Conservation (phyloP, 2,888 invertebrate species). For the Crioceris asparagi region DNA sequence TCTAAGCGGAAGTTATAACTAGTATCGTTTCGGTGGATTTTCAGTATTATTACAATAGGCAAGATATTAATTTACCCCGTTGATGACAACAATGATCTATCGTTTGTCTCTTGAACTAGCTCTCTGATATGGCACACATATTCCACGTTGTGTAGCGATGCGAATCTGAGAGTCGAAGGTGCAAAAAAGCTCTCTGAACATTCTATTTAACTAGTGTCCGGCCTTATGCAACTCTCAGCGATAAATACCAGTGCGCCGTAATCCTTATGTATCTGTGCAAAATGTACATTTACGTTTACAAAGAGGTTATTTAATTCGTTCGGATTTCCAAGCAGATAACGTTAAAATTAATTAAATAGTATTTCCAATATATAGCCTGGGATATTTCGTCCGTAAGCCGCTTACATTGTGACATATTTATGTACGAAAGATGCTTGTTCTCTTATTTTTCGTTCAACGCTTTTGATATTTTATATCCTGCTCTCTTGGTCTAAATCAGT, state of each 20-base stretch:
- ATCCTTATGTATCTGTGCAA: constrained; percentile 15
- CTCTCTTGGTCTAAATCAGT: constrained; percentile 11
- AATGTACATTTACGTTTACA: constrained; percentile 21
- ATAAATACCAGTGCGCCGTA: constrained; percentile 8
- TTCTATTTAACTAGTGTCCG: too few relatives aligned
- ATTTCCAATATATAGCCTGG: constrained; percentile 25
- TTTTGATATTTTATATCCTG: constrained; percentile 13
- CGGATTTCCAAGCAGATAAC: constrained; percentile 25
- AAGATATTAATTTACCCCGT: too few relatives aligned
- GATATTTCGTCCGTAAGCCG: constrained; percentile 20
- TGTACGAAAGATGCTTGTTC: constrained; percentile 17
- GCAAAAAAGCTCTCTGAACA: too few relatives aligned
- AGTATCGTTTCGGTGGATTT: too few relatives aligned
- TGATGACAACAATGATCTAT: too few relatives aligned
- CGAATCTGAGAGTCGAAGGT: too few relatives aligned
- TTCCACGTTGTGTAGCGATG: too few relatives aligned
- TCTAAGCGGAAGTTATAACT: too few relatives aligned
- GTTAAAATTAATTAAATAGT: constrained; percentile 31
- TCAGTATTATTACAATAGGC: too few relatives aligned
- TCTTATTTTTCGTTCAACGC: constrained; percentile 18
- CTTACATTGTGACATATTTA: constrained; percentile 22
- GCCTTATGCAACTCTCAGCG: too few relatives aligned
- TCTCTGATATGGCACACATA: too few relatives aligned
- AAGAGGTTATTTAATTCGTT: constrained; percentile 26
- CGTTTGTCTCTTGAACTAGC: too few relatives aligned